A percentile compares a stretch with the other conserved stretches of the same genome.
Conservation (phyloP, 2,888 invertebrate genomes). For the Ochropacha duplaris region DNA sequence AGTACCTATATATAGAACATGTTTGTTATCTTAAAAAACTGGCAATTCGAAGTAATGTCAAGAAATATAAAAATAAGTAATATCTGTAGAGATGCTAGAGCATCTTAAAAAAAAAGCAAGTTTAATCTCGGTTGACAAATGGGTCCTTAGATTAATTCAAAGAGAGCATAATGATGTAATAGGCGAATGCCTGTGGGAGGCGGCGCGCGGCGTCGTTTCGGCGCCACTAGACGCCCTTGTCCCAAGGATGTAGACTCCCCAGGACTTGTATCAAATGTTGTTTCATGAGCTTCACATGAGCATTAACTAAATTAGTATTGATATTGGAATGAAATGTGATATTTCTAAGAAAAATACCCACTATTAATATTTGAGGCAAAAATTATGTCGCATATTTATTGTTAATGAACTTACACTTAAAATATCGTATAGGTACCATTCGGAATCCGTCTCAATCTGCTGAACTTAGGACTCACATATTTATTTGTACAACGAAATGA, state of each 20-base stretch:
- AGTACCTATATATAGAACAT: too few species aligned
- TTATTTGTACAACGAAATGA: too few species aligned
- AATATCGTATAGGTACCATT: too few species aligned
- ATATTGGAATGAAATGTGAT: constrained; percentile 19
- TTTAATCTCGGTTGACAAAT: constrained; percentile 4
- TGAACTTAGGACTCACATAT: too few species aligned
- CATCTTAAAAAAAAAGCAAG: neutral
- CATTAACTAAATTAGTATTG: constrained; percentile 25
- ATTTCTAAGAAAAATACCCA: constrained; percentile 15
- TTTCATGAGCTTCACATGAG: constrained; percentile 26
- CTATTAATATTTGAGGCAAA: too few species aligned
- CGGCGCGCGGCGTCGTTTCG: constrained; percentile 14
- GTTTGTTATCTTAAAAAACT: too few species aligned
- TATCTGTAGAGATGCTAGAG: neutral
- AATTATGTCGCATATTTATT: too few species aligned
- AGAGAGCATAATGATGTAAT: neutral
- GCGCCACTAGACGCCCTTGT: constrained; percentile 14
- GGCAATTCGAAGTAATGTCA: too few species aligned
- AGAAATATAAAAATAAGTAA: neutral
- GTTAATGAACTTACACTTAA: too few species aligned
- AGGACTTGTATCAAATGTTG: constrained; percentile 25
- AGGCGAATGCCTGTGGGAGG: constrained; percentile 4
- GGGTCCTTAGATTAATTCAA: constrained; percentile 9
- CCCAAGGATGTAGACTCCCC: constrained; percentile 13
- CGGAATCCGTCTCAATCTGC: too few species aligned